Conservation (phyloP, 1,140 invertebrate species). For the Antheraea mylitta region DNA sequence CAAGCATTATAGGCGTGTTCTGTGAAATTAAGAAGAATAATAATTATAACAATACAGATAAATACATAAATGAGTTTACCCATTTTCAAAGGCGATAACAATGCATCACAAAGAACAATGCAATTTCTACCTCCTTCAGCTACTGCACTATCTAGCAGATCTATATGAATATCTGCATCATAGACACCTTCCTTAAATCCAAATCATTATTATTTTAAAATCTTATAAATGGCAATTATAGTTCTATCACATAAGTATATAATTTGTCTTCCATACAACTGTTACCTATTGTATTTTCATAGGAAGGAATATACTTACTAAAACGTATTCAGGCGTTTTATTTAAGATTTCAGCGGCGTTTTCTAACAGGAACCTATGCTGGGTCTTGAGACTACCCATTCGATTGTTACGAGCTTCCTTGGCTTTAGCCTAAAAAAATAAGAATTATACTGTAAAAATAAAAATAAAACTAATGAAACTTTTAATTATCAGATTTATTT, state of each 20-base stretch:
- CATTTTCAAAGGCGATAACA: slow-evolving; percentile 66
- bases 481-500: slow-evolving; percentile 40
- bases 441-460: too few relatives aligned
- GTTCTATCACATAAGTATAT: too few relatives aligned
- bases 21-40: too few relatives aligned
- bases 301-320: slow-evolving; percentile 58
- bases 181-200: slow-evolving; percentile 79
- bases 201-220: neutral
- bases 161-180: slow-evolving; percentile 81
- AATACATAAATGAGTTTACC: slow-evolving; percentile 35
- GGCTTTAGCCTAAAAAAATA: slow-evolving; percentile 73
- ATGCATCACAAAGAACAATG: slow-evolving; percentile 62
- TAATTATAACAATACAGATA: slow-evolving; percentile 10
- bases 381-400: slow-evolving; percentile 73
- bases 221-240: neutral
- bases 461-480: slow-evolving; percentile 22
- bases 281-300: too few relatives aligned
- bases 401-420: slow-evolving; percentile 77
- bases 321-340: slow-evolving; percentile 77
- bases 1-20: too few relatives aligned
- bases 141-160: slow-evolving; percentile 77
- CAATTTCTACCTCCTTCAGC: slow-evolving; percentile 70
- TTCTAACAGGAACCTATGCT: slow-evolving; percentile 83
- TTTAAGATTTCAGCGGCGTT: slow-evolving; percentile 80
- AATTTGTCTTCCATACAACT: too few relatives aligned